Evolutionary conservation across 2,797 vertebrate genomes (phyloP).

Genomic region (Eupleurogrammus muticus): DNA sequence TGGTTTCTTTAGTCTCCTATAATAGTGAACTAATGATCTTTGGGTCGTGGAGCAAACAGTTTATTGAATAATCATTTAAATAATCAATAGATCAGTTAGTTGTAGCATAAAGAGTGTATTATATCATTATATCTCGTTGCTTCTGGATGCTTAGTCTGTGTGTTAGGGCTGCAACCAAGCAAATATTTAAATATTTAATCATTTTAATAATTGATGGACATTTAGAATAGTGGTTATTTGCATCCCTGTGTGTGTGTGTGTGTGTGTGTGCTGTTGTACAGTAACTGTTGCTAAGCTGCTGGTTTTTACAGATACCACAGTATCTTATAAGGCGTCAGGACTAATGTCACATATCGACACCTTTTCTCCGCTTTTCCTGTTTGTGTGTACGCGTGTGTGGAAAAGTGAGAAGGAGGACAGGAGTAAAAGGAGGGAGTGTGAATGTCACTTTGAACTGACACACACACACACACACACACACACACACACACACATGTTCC

Average conservation of each 20-base stretch:
- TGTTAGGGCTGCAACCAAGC: too few relatives aligned
- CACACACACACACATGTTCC: constrained; percentile 71
- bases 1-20: too few relatives aligned
- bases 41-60: too few relatives aligned
- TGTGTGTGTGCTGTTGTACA: constrained; percentile 14
- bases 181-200: too few relatives aligned
- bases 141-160: too few relatives aligned
- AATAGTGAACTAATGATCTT: too few relatives aligned
- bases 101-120: too few relatives aligned
- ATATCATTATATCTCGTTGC: too few relatives aligned
- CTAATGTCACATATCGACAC: constrained; percentile 92
- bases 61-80: too few relatives aligned
- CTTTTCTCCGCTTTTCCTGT: constrained; percentile 65
- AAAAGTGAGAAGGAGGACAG: constrained; percentile 67
- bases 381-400: constrained; percentile 43
- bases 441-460: constrained; percentile 91
- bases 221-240: too few relatives aligned
- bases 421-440: constrained; percentile 82
- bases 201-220: too few relatives aligned
- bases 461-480: constrained; percentile 29
- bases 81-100: too few relatives aligned
- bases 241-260: constrained; percentile 23
- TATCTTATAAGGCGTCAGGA: constrained; percentile 84
- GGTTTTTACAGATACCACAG: constrained; percentile 56
- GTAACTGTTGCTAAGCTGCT: constrained; percentile 17